phyloP scores from a whole-genome alignment of 2,888 invertebrate genomes.

The Callimorpha dominula region DNA sequence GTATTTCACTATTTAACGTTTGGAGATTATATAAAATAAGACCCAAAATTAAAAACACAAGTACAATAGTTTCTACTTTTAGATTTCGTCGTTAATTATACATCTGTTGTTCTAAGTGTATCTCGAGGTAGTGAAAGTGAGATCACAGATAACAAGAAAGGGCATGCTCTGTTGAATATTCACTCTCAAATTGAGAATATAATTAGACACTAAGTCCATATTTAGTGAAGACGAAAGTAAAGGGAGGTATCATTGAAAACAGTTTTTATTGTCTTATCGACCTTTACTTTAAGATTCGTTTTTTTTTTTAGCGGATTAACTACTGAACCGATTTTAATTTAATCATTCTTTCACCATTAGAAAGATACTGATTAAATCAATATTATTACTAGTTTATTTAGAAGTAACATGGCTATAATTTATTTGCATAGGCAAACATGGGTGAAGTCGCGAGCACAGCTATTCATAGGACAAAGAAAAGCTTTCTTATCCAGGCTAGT shows the following conservation, averaged over 20 bases:
- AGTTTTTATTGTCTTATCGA: neutral
- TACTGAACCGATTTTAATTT: neutral
- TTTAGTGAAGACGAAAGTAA: neutral
- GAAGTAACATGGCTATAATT: no score
- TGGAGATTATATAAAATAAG: neutral
- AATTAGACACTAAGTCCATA: constrained; percentile 4
- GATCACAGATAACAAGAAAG: constrained; percentile 35
- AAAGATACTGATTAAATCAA: no score
- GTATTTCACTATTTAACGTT: neutral
- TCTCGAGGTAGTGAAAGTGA: constrained; percentile 33
- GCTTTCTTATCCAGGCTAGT: no score
- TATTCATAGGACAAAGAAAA: no score
- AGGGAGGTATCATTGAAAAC: neutral
- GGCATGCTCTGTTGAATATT: constrained; percentile 35
- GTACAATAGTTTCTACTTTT: constrained; percentile 3
- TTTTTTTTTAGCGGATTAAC: neutral
- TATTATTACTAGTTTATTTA: no score
- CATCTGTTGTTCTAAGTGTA: constrained; percentile 23
- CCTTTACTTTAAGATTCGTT: neutral
- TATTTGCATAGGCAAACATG: no score
- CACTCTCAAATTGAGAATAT: constrained; percentile 12
- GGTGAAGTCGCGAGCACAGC: no score
- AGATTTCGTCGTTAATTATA: constrained; percentile 17
- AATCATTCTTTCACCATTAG: no score
- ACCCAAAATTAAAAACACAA: neutral